A percentile compares a stretch with the other conserved stretches of the same genome.
Conservation (phyloP, 2,888 invertebrate species). For the Antheraea assamensis region DNA sequence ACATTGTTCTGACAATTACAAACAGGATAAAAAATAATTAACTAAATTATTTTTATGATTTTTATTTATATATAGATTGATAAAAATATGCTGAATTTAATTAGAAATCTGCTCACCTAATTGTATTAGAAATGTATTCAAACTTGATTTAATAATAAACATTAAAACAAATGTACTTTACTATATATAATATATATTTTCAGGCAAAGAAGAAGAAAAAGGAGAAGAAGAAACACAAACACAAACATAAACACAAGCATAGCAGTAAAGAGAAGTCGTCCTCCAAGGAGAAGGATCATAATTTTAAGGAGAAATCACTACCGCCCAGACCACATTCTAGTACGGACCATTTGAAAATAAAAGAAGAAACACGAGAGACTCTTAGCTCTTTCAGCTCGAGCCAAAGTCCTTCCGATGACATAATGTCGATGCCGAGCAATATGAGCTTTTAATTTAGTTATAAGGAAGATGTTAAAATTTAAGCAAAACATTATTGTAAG, state of each 20-base stretch:
- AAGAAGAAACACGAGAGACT: conserved; percentile 89
- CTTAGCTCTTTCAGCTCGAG: conserved; percentile 89
- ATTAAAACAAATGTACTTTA: no score
- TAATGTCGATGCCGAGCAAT: conserved; percentile 69
- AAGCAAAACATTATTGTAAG: conserved; percentile 1
- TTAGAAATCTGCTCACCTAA: no score
- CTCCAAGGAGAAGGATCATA: conserved; percentile 75
- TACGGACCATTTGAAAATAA: conserved; percentile 82
- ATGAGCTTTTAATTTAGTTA: conserved; percentile 56
- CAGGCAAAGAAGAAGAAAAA: conserved; percentile 88
- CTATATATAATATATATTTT: conserved; percentile 32
- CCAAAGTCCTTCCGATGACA: conserved; percentile 85
- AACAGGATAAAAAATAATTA: no score
- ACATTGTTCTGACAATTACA: no score
- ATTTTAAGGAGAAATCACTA: conserved; percentile 57
- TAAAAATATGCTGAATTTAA: no score
- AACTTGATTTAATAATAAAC: no score
- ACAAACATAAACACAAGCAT: conserved; percentile 95
- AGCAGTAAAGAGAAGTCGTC: conserved; percentile 72
- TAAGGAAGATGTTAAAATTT: conserved; percentile 1
- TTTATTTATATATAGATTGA: no score
- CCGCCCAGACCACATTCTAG: conserved; percentile 60
- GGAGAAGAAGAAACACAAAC: conserved; percentile 92
- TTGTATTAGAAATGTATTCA: no score
- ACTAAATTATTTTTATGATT: no score